Conservation (phyloP, 37 sponge, comb jelly and placozoan genomes). For the Petrosia ficiformis region DNA sequence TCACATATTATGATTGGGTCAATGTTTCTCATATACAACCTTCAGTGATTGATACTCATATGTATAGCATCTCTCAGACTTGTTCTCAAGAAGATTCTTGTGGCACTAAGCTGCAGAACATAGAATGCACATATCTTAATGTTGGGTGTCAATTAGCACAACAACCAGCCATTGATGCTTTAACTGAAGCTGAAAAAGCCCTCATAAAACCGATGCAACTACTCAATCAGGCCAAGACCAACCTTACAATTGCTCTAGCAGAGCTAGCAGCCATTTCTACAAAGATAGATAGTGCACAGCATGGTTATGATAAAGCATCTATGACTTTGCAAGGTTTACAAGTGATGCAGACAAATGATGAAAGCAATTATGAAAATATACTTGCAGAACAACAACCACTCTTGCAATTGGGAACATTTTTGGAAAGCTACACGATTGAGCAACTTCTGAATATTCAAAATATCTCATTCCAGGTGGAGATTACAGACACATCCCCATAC, state of each 20-base stretch:
- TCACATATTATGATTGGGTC: not conserved
- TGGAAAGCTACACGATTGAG: not conserved
- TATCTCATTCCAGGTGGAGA: not conserved
- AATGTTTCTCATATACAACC: not conserved
- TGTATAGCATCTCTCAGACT: not conserved
- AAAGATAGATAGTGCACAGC: not conserved
- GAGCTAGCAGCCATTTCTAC: not conserved
- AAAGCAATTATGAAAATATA: not conserved
- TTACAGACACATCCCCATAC: not conserved
- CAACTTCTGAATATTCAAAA: not conserved
- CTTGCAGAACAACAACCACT: not conserved
- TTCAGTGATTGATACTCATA: not conserved
- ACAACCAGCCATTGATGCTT: not conserved
- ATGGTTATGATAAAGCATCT: not conserved
- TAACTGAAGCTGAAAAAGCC: not conserved
- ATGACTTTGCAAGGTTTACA: not conserved
- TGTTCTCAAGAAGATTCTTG: not conserved
- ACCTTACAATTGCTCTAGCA: constrained; percentile 1
- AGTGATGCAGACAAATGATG: not conserved
- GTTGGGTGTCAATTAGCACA: not conserved
- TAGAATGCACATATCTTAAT: not conserved
- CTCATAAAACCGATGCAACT: not conserved
- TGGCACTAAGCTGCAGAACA: not conserved
- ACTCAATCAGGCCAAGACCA: not conserved
- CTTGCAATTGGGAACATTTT: not conserved